phyloP scores from a whole-genome alignment of 2,888 invertebrate genomes.

The Koerneria pararmatus region DNA sequence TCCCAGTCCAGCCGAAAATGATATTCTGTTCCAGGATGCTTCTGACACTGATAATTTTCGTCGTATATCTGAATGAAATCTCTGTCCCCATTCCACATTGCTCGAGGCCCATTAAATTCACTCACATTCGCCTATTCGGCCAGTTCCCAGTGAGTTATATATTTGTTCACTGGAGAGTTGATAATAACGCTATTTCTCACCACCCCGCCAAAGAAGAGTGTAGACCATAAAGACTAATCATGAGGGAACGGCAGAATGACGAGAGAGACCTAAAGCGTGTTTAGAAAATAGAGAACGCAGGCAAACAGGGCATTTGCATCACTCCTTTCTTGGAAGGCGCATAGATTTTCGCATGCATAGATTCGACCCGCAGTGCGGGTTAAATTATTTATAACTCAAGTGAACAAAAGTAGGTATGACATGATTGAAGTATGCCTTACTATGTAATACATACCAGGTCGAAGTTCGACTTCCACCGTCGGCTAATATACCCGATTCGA shows the following conservation, averaged over 20 bases:
- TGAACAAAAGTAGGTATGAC: not conserved
- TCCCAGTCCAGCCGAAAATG: too few species aligned
- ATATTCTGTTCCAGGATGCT: slow-evolving; percentile 37
- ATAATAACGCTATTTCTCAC: not conserved
- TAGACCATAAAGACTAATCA: too few species aligned
- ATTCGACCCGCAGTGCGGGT: too few species aligned
- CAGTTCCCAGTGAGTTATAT: slow-evolving; percentile 44
- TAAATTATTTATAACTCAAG: not conserved
- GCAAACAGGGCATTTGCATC: not conserved
- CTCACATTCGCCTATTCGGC: slow-evolving; percentile 41
- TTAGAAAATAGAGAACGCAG: not conserved
- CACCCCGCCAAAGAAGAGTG: not conserved
- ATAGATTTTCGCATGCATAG: too few species aligned
- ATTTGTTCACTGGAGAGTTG: not conserved
- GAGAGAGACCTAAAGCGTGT: not conserved
- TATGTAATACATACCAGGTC: too few species aligned
- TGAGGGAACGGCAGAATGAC: not conserved
- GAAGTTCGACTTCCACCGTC: too few species aligned
- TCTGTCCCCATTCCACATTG: slow-evolving; percentile 42
- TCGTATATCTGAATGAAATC: slow-evolving; percentile 44
- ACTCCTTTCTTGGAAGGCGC: too few species aligned
- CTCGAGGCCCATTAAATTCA: slow-evolving; percentile 27
- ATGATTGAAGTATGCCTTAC: not conserved
- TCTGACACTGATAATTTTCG: slow-evolving; percentile 39
- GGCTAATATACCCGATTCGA: too few species aligned